Evolutionary conservation across 2,888 invertebrate genomes (phyloP).

Genomic region (Zygothrica quintamaculata): DNA sequence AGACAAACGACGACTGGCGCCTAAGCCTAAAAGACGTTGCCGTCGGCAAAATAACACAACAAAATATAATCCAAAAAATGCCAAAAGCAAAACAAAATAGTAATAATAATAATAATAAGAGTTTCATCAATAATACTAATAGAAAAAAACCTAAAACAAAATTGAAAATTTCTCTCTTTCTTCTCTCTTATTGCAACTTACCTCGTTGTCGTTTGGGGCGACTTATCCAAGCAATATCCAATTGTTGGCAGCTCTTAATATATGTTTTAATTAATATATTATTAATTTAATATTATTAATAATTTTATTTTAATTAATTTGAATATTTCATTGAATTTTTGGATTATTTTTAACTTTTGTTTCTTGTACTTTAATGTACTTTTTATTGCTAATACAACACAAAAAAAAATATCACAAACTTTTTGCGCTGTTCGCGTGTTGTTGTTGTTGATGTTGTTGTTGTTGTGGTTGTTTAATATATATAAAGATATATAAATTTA

Average conservation of each 20-base stretch:
- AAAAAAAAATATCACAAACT: slow-evolving; percentile 80
- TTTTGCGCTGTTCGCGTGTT: slow-evolving; percentile 50
- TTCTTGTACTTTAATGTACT: too few species aligned
- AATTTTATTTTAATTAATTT: slow-evolving; percentile 14
- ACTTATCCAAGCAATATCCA: slow-evolving; percentile 79
- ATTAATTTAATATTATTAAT: slow-evolving; percentile 44
- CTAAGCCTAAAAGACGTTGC: slow-evolving; percentile 68
- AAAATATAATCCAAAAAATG: too few species aligned
- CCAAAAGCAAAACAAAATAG: too few species aligned
- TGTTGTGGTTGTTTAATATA: slow-evolving; percentile 31
- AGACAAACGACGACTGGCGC: slow-evolving; percentile 49
- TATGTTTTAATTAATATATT: slow-evolving; percentile 8
- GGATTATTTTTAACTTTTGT: too few species aligned
- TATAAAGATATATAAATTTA: slow-evolving; percentile 23
- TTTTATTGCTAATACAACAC: slow-evolving; percentile 71
- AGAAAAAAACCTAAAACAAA: slow-evolving; percentile 10
- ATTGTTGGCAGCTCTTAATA: slow-evolving; percentile 33
- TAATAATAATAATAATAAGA: slow-evolving; percentile 8
- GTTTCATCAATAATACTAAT: too few species aligned
- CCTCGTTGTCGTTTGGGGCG: slow-evolving; percentile 47
- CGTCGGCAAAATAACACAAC: slow-evolving; percentile 58
- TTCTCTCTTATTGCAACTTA: slow-evolving; percentile 44
- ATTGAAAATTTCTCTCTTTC: neutral
- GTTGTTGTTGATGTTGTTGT: slow-evolving; percentile 27
- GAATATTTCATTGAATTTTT: too few species aligned